Evolutionary conservation across 2,797 vertebrate genomes (phyloP).

Genomic region (Xenopus petersii): DNA sequence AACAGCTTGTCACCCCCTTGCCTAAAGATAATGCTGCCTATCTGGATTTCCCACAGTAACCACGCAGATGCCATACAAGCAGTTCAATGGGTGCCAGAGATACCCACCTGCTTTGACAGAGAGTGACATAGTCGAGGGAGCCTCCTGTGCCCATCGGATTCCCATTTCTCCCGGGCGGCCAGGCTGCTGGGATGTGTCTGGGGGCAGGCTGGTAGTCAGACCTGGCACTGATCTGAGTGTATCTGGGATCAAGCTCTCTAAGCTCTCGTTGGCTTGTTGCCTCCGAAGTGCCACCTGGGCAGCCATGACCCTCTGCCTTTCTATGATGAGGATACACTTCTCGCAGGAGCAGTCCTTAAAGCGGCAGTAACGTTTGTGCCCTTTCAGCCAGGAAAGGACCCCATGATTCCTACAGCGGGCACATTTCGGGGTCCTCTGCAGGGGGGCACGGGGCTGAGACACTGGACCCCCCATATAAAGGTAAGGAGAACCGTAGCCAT

Average conservation of each 20-base stretch:
- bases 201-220: slow-evolving; percentile 61
- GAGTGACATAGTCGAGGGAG: background rate
- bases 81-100: too few species aligned
- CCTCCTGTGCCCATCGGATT: slow-evolving; percentile 61
- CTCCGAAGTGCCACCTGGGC: slow-evolving; percentile 90
- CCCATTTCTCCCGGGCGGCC: background rate
- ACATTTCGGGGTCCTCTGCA: slow-evolving; percentile 93
- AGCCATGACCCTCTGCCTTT: slow-evolving; percentile 95
- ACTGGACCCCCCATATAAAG: slow-evolving; percentile 92
- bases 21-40: too few species aligned
- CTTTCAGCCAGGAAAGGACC: slow-evolving; percentile 93
- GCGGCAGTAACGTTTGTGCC: slow-evolving; percentile 94
- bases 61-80: too few species aligned
- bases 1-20: too few species aligned
- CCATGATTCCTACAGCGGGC: slow-evolving; percentile 94
- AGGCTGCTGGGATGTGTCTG: slow-evolving; percentile 45
- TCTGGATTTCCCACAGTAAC: too few species aligned
- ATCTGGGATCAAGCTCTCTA: slow-evolving; percentile 91
- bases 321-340: slow-evolving; percentile 96
- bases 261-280: slow-evolving; percentile 94
- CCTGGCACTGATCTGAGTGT: slow-evolving; percentile 77
- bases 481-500: slow-evolving; percentile 93
- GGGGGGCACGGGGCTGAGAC: slow-evolving; percentile 85
- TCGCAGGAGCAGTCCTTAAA: slow-evolving; percentile 97
- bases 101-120: slow-evolving; percentile 34